Conservation (phyloP, 2,888 invertebrate genomes). For the Lamproptera curius region DNA sequence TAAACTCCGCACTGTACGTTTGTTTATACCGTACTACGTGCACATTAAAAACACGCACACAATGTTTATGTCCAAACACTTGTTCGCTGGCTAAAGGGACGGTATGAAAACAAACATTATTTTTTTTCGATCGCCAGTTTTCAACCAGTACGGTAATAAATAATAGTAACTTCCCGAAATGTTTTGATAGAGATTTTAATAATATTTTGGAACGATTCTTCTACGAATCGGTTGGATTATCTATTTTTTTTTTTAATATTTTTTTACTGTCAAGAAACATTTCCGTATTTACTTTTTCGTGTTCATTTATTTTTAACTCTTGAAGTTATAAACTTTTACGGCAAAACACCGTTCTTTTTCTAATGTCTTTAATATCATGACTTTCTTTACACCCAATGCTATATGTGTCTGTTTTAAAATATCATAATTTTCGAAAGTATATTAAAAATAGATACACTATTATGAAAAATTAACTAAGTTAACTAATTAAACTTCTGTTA, state of each 20-base stretch:
- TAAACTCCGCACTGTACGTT: slow-evolving; percentile 32
- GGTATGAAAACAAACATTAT: slow-evolving; percentile 49
- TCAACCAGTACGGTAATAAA: slow-evolving; percentile 21
- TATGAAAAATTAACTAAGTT: too few species aligned
- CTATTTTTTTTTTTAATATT: slow-evolving; percentile 1
- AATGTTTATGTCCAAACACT: slow-evolving; percentile 58
- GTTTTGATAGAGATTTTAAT: slow-evolving; percentile 19
- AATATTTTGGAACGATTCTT: slow-evolving; percentile 1
- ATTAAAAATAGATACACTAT: too few species aligned
- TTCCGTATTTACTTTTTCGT: background rate
- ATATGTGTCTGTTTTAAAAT: too few species aligned
- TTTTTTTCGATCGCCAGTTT: slow-evolving; percentile 38
- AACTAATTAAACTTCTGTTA: too few species aligned
- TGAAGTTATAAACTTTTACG: too few species aligned
- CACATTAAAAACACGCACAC: slow-evolving; percentile 48
- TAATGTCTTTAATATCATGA: too few species aligned
- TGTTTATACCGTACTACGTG: slow-evolving; percentile 47
- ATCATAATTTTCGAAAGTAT: too few species aligned
- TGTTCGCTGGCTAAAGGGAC: slow-evolving; percentile 45
- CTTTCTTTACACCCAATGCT: too few species aligned
- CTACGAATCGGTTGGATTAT: slow-evolving; percentile 4
- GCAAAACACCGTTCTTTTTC: too few species aligned
- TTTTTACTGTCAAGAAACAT: background rate
- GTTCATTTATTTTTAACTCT: too few species aligned
- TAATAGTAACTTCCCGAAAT: slow-evolving; percentile 18